phyloP scores from a whole-genome alignment of 1,140 invertebrate genomes.

The Drosophila ananassae region DNA sequence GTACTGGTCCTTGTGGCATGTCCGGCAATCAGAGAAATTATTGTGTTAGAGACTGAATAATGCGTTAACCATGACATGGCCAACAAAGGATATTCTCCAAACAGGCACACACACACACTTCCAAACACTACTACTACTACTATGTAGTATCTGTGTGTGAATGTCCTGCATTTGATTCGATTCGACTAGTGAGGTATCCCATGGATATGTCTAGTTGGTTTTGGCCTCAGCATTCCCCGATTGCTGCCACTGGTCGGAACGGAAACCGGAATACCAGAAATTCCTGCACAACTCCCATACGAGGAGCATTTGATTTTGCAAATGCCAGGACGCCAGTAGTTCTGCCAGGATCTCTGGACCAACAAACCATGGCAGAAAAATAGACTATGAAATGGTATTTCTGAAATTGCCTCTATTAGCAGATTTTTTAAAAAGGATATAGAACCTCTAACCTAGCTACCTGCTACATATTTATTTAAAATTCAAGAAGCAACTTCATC shows the following conservation, averaged over 20 bases:
- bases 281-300: too few species aligned
- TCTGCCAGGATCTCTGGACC: too few species aligned
- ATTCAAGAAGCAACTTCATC: too few species aligned
- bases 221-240: conserved; percentile 10
- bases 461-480: too few species aligned
- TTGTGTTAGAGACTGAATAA: conserved; percentile 66
- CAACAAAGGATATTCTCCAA: conserved; percentile 8
- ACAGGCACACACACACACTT: neutral
- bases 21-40: conserved; percentile 38
- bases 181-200: conserved; percentile 4
- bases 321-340: too few species aligned
- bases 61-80: conserved; percentile 61
- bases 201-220: conserved; percentile 19
- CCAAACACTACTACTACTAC: too few species aligned
- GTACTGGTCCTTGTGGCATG: conserved; percentile 12
- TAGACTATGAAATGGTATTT: too few species aligned
- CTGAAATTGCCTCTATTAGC: too few species aligned
- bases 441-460: too few species aligned
- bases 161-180: conserved; percentile 2
- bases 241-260: neutral
- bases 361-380: too few species aligned
- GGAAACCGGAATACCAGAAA: neutral
- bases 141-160: neutral
- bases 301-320: neutral
- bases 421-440: too few species aligned